Percentiles rank a stretch among this genome's conserved stretches.
phyloP scores from a whole-genome alignment of 2,113 vertebrate species.

The Cromileptes altivelis region DNA sequence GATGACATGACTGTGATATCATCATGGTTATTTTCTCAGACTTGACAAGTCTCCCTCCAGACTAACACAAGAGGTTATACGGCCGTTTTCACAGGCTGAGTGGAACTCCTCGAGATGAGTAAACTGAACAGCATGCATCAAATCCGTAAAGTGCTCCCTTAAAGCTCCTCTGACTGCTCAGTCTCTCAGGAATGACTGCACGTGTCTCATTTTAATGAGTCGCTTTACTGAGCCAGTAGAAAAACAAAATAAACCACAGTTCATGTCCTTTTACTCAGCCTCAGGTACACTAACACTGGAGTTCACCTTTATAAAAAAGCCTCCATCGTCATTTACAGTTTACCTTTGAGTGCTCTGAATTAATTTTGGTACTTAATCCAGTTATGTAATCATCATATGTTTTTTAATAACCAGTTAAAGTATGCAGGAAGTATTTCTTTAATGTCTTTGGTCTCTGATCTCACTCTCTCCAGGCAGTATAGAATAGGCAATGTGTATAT shows the following conservation, averaged over 20 bases:
- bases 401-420: not conserved
- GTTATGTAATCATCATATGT: too few relatives aligned
- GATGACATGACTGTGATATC: conserved; percentile 13
- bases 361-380: not conserved
- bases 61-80: not conserved
- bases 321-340: too few relatives aligned
- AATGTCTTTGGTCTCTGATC: not conserved
- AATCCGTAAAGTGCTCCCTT: not conserved
- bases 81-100: not conserved
- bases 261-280: not conserved
- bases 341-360: not conserved
- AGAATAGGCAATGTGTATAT: not conserved
- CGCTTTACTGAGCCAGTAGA: not conserved
- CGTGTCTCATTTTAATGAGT: not conserved
- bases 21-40: conserved; percentile 16
- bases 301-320: not conserved
- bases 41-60: not conserved
- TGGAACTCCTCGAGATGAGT: not conserved
- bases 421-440: too few relatives aligned
- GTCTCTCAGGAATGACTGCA: not conserved
- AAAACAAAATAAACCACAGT: not conserved
- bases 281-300: not conserved
- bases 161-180: not conserved
- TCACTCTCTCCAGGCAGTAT: not conserved
- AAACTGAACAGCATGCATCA: not conserved